Conservation (phyloP, 1,140 invertebrate species). For the Cepaea nemoralis region DNA sequence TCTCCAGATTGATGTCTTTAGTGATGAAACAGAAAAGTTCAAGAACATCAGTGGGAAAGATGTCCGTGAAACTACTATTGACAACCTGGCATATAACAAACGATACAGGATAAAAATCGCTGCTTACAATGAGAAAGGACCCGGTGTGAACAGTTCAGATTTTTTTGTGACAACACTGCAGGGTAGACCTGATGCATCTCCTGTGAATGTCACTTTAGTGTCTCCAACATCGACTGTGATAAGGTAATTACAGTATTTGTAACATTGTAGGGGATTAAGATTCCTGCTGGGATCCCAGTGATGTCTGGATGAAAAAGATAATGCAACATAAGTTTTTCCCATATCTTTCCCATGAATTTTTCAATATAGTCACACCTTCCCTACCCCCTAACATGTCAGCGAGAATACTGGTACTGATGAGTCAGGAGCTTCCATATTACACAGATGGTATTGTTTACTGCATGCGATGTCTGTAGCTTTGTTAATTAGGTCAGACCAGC, state of each 20-base stretch:
- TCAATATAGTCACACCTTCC: too few species aligned
- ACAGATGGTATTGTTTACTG: too few species aligned
- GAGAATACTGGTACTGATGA: too few species aligned
- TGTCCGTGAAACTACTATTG: slow-evolving; percentile 48
- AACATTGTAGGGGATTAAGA: too few species aligned
- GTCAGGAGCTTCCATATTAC: too few species aligned
- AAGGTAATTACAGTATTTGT: slow-evolving; percentile 21
- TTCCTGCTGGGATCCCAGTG: too few species aligned
- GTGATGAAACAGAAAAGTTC: slow-evolving; percentile 27
- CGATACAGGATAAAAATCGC: slow-evolving; percentile 98
- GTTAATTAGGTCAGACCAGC: too few species aligned
- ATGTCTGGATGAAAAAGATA: too few species aligned
- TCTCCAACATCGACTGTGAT: slow-evolving; percentile 29
- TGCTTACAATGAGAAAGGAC: slow-evolving; percentile 96
- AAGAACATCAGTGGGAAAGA: slow-evolving; percentile 80
- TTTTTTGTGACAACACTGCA: slow-evolving; percentile 95
- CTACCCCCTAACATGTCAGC: too few species aligned
- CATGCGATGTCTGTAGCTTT: too few species aligned
- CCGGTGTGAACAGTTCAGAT: slow-evolving; percentile 88
- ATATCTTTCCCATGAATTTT: too few species aligned
- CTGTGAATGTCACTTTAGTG: slow-evolving; percentile 10
- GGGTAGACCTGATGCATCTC: slow-evolving; percentile 73
- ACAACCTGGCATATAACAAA: slow-evolving; percentile 72
- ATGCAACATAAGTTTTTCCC: too few species aligned
- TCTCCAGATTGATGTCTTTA: slow-evolving; percentile 32